These are phyloP conservation scores for Euthynnus affinis DNA, from an alignment of 2,797 vertebrate genomes.

Conservation along the genomic window DNA sequence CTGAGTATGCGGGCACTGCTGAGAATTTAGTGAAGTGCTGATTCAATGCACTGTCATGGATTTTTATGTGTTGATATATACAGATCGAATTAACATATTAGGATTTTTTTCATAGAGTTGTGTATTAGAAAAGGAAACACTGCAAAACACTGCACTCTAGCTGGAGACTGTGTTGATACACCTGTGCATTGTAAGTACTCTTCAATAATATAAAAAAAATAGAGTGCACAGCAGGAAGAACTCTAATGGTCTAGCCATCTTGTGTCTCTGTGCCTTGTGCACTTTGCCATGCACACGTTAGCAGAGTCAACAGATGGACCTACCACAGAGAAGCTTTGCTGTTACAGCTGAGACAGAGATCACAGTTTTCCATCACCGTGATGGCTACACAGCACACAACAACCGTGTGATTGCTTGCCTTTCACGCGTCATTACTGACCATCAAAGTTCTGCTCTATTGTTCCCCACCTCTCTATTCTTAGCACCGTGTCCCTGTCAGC, in stretches of 20 bases:
- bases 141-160: constrained; percentile 38
- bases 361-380: constrained; percentile 63
- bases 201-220: constrained; percentile 42
- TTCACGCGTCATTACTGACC: constrained; percentile 68
- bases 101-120: neutral
- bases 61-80: neutral
- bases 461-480: constrained; percentile 71
- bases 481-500: constrained; percentile 58
- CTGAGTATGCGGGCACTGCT: neutral
- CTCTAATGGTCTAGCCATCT: constrained; percentile 44
- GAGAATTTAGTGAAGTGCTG: neutral
- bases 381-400: constrained; percentile 43
- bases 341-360: constrained; percentile 78
- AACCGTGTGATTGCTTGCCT: constrained; percentile 49
- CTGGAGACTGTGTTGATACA: constrained; percentile 63
- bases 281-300: constrained; percentile 62
- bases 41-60: neutral
- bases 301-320: constrained; percentile 77
- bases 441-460: constrained; percentile 65
- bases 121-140: constrained; percentile 7
- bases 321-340: constrained; percentile 76
- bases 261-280: constrained; percentile 46
- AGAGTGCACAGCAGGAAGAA: constrained; percentile 41
- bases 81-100: neutral
- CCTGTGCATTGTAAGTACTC: constrained; percentile 40